These are phyloP conservation scores for Pseudomugil gertrudae DNA, from an alignment of 2,797 vertebrate genomes.

Conservation along the genomic window DNA sequence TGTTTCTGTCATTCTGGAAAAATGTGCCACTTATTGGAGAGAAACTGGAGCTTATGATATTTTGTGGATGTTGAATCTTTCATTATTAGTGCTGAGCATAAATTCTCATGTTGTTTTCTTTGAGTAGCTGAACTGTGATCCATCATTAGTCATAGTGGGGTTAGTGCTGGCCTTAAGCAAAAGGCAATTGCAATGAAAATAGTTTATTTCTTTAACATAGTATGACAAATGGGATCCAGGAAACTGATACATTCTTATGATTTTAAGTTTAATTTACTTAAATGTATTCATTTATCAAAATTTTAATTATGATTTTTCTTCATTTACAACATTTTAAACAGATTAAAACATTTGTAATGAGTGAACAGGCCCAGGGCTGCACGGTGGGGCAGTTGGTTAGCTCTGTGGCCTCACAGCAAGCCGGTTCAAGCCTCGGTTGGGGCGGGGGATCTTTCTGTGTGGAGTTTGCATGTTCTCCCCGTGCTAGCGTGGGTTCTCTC, in stretches of 20 bases:
- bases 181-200: slow-evolving; percentile 19
- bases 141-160: slow-evolving; percentile 21
- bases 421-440: too few relatives aligned
- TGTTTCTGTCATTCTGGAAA: slow-evolving; percentile 19
- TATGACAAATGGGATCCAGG: slow-evolving; percentile 43
- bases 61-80: background rate
- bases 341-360: slow-evolving; percentile 1
- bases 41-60: slow-evolving; percentile 18
- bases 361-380: background rate
- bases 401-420: too few relatives aligned
- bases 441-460: too few relatives aligned
- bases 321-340: background rate
- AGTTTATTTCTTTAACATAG: slow-evolving; percentile 32
- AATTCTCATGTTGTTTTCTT: slow-evolving; percentile 17
- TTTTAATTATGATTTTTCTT: background rate
- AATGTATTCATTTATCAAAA: background rate
- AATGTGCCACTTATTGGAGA: slow-evolving; percentile 10
- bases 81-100: slow-evolving; percentile 10
- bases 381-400: too few relatives aligned
- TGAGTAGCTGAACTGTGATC: slow-evolving; percentile 13
- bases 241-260: slow-evolving; percentile 9
- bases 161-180: slow-evolving; percentile 1
- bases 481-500: too few relatives aligned
- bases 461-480: too few relatives aligned
- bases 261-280: background rate